Base-by-base conservation (phyloP, 2,797 vertebrate species). In the Malacoraja senta region DNA sequence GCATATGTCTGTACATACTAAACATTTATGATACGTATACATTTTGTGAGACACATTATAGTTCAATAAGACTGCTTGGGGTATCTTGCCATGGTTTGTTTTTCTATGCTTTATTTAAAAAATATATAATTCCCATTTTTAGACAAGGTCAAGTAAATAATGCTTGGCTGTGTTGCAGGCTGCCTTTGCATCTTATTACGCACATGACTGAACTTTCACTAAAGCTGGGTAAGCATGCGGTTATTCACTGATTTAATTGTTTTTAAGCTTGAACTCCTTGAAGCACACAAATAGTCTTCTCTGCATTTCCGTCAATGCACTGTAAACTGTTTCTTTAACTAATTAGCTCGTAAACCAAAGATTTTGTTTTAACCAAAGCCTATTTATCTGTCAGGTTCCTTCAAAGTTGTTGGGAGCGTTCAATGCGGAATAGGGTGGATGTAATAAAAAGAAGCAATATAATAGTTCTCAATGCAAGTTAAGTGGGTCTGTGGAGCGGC, bases 151-250 rank as follows among this genome's bases (percentile, higher is more conserved):
- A 76, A 29, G 90, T 74, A 92, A 74, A 92, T 92, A 92, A 92
- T 92, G 53, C 90, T 74, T 92, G 26, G 71, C 53, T 74, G 90
- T 74, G 71, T 76, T n/a, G 26, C 71, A 44, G 71, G 65, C 90
- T 91, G 90, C 19, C 38, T 76, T 76, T 92, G 71, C 90, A 92
- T 92, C 74, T 92, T 76, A 92, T 92, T 92, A 92, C 38, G 19
- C 90, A 92, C 90, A 92, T 76, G 90, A 92, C 71, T 92, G 71
- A 92, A 92, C 44, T 92, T 92, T 58, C 72, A 76, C 68, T 92
- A 71, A 74, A 76, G 90, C 90, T 53, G 71, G 38, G 58, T 74
- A 76, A 92, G 71, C 72, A 92, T 71, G 90, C 90, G 68, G 71
- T 92, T 92, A 74, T 44, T 74, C 71, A 76, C 68, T 53, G 71